Base-by-base conservation (phyloP, 2,888 invertebrate genomes). In the Caenorhabditis sp. region DNA sequence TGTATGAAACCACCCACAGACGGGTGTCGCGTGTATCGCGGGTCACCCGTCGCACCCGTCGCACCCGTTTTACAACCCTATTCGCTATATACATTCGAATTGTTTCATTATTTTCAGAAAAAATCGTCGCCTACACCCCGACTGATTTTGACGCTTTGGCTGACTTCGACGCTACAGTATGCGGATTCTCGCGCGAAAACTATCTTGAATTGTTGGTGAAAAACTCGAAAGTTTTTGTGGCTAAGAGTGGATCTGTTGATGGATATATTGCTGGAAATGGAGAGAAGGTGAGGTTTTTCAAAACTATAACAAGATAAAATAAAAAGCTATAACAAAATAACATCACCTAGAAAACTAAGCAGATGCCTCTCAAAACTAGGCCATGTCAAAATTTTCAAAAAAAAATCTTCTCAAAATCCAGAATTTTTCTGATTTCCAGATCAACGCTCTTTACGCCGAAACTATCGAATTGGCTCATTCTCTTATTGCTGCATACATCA, bases 361-460 rank as follows among this genome's bases (percentile, higher is more conserved):
- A n/a, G n/a, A n/a, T n/a, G n/a, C n/a, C n/a, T n/a, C n/a, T n/a
- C n/a, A n/a, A n/a, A n/a, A n/a, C n/a, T n/a, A n/a, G n/a, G n/a
- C n/a, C n/a, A n/a, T n/a, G n/a, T n/a, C n/a, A n/a, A n/a, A n/a
- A n/a, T n/a, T n/a, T n/a, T n/a, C n/a, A n/a, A n/a, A n/a, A n/a
- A n/a, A n/a, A n/a, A n/a, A n/a, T n/a, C n/a, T n/a, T n/a, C n/a
- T n/a, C n/a, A 36, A 36, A 36, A 59, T 59, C 50, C 14, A 26
- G 36, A 25, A 20, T 14, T n/a, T 43, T 14, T 70, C 73, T n/a
- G 31, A 31, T 4, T 50, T 70, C 17, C 43, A 43, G 43, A 43
- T 85, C 49, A 64, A 83, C 31, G 69, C 76, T 50, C 67, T 86
- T 38, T 86, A 85, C 69, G 86, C 85, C 1, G 84, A 85, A 62